These are phyloP conservation scores for Takifugu ocellatus DNA, from an alignment of 2,797 vertebrate genomes.

Conservation along the genomic window DNA sequence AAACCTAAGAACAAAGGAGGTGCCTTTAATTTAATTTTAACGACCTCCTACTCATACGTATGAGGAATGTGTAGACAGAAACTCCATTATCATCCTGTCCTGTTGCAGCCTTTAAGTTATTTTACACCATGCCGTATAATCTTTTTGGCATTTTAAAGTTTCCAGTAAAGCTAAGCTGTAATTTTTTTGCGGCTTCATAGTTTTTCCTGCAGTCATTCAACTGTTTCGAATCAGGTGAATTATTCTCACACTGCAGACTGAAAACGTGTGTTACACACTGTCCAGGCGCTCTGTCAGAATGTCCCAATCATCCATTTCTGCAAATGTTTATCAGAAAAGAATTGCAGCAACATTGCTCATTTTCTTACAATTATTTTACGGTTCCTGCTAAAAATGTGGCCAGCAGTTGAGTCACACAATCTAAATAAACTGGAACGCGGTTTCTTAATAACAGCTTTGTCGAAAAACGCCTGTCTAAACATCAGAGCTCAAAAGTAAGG, in stretches of 20 bases:
- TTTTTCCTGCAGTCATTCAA: neutral
- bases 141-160: slow-evolving; percentile 26
- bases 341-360: neutral
- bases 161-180: no score
- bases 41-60: neutral
- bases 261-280: slow-evolving; percentile 1
- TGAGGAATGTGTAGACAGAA: neutral
- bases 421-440: slow-evolving; percentile 25
- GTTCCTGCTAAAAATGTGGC: neutral
- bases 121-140: no score
- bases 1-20: no score
- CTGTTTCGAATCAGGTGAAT: slow-evolving; percentile 21
- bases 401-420: slow-evolving; percentile 1
- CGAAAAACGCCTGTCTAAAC: slow-evolving; percentile 19
- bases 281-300: neutral
- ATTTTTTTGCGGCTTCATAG: no score
- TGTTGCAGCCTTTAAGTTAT: no score
- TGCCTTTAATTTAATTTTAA: neutral
- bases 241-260: slow-evolving; percentile 26
- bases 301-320: neutral
- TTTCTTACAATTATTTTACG: slow-evolving; percentile 2
- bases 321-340: neutral
- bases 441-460: slow-evolving; percentile 36
- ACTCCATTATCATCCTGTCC: slow-evolving; percentile 1
- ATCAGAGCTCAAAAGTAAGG: slow-evolving; percentile 24